Evolutionary conservation across 2,797 vertebrate genomes (phyloP).

Genomic region (Sebastes nivosus): DNA sequence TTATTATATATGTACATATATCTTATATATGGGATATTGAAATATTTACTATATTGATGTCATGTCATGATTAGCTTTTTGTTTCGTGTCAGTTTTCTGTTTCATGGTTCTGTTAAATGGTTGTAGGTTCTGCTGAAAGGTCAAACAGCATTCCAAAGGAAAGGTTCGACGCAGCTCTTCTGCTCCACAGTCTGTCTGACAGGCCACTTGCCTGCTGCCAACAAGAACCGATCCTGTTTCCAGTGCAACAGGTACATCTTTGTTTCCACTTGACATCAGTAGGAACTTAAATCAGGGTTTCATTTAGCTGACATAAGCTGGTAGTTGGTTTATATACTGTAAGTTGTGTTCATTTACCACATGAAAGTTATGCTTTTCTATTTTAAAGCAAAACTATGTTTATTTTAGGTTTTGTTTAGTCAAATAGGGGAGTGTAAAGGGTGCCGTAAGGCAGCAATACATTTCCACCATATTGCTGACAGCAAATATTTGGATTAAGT

Average conservation of each 20-base stretch:
- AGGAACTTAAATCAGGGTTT: not conserved
- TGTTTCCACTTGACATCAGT: not conserved
- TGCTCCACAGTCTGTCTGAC: slow-evolving; percentile 98
- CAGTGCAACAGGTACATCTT: slow-evolving; percentile 91
- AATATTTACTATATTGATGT: not conserved
- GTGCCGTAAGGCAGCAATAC: not conserved
- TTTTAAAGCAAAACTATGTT: not conserved
- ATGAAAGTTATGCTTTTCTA: not conserved
- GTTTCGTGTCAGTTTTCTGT: not conserved
- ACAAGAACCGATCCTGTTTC: slow-evolving; percentile 88
- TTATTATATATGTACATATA: not conserved
- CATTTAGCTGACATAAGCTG: not conserved
- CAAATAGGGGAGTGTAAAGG: not conserved
- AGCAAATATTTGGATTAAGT: not conserved
- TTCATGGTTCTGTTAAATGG: not conserved
- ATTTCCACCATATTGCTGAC: not conserved
- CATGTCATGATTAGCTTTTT: not conserved
- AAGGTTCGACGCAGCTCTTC: slow-evolving; percentile 98
- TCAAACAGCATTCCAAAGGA: slow-evolving; percentile 98
- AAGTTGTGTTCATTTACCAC: not conserved
- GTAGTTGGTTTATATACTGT: not conserved
- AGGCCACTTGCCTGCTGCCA: slow-evolving; percentile 86
- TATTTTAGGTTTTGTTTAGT: not conserved
- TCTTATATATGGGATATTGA: not conserved
- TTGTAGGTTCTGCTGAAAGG: slow-evolving; percentile 89